Evolutionary conservation across 2,888 invertebrate species (phyloP).

Genomic region (Parnassius smintheus): DNA sequence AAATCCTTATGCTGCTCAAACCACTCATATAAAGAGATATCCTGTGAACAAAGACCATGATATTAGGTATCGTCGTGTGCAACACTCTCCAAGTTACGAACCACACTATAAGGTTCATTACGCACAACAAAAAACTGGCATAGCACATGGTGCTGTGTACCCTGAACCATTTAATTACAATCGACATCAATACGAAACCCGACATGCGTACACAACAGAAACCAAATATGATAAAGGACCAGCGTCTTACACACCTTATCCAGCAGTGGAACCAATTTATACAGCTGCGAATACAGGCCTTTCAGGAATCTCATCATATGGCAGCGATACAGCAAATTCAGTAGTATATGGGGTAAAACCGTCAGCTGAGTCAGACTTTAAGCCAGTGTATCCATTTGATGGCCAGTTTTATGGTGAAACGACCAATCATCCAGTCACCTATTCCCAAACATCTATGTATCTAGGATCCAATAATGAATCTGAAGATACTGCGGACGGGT

Average conservation of each 20-base stretch:
- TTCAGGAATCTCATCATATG: constrained; percentile 57
- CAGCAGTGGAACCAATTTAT: constrained; percentile 70
- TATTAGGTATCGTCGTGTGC: constrained; percentile 68
- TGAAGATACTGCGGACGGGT: constrained; percentile 58
- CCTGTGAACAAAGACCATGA: constrained; percentile 71
- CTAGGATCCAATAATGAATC: constrained; percentile 68
- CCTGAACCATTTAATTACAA: constrained; percentile 64
- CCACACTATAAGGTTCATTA: constrained; percentile 67
- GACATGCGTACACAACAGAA: constrained; percentile 67
- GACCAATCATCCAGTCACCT: constrained; percentile 63
- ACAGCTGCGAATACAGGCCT: constrained; percentile 67
- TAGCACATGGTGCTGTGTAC: constrained; percentile 74
- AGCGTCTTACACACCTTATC: constrained; percentile 57
- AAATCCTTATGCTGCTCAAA: constrained; percentile 72
- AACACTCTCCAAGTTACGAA: constrained; percentile 54
- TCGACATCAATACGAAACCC: constrained; percentile 64
- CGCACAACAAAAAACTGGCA: constrained; percentile 74
- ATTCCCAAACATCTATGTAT: constrained; percentile 73
- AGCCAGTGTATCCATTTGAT: constrained; percentile 73
- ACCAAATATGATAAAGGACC: constrained; percentile 60
- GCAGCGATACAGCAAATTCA: constrained; percentile 58
- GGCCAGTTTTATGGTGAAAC: constrained; percentile 67
- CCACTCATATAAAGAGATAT: constrained; percentile 61
- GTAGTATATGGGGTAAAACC: constrained; percentile 74
- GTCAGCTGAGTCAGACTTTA: constrained; percentile 66